Conservation (phyloP, 2,113 vertebrate genomes). For the Epinephelus cyanopodus region DNA sequence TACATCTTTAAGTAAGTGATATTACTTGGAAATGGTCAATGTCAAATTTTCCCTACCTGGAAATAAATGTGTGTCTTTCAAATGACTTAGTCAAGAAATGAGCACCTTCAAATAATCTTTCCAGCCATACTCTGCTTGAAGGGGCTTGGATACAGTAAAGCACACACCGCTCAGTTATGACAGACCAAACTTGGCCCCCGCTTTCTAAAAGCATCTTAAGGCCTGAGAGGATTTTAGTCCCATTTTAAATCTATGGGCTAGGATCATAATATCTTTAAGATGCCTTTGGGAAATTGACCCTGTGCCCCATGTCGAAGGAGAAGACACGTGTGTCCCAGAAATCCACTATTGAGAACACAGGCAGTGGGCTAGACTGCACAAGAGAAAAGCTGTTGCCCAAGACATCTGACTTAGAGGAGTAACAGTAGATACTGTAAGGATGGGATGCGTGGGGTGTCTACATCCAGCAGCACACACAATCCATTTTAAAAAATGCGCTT, state of each 20-base stretch:
- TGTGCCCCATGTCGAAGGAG: not conserved
- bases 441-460: slow-evolving; percentile 28
- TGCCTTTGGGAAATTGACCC: not conserved
- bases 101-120: not conserved
- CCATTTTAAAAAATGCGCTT: slow-evolving; percentile 17
- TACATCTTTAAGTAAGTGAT: not conserved
- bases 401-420: slow-evolving; percentile 34
- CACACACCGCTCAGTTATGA: not conserved
- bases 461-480: slow-evolving; percentile 32
- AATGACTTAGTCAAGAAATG: not conserved
- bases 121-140: not conserved
- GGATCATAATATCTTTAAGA: not conserved
- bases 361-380: slow-evolving; percentile 13
- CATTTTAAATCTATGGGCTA: not conserved
- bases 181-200: not conserved
- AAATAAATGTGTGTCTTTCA: not conserved
- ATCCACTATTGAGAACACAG: slow-evolving; percentile 15
- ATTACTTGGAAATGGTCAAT: not conserved
- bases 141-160: not conserved
- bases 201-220: not conserved
- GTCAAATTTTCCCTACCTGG: not conserved
- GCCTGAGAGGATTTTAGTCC: not conserved
- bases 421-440: slow-evolving; percentile 30
- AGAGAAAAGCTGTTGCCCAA: slow-evolving; percentile 26
- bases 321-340: not conserved